Base-by-base conservation (phyloP, 2,888 invertebrate species). In the Xanthia togata region DNA sequence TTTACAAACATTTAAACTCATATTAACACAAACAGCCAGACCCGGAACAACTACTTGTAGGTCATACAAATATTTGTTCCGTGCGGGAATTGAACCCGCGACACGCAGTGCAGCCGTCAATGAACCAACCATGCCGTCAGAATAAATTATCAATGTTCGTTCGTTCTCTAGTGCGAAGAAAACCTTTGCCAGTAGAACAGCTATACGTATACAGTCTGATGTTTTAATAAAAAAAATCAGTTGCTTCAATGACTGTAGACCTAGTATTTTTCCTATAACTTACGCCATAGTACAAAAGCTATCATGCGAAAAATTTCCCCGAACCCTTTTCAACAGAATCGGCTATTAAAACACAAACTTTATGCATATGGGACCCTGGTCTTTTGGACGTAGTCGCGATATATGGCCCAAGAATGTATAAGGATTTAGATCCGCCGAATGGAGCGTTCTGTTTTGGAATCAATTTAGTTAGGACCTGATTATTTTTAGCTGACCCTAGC, bases 331-430 rank as follows among this genome's bases (percentile, higher is more conserved):
- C 92, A 92, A 90, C 90, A 87, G 87, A 92, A 93, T 93, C 92
- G 91, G 81, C 94, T 93, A 93, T 94, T 94, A 94, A 93, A 94
- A 94, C 91, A 90, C 86, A 89, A 91, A 91, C 90, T 92, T 93
- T 93, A 94, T 93, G 93, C 94, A 94, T 94, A 94, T 93, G 93
- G 93, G 91, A 76, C 85, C 90, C 89, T 86, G 86, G 88, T 90
- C 89, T 92, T 90, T 89, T 79, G 79, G 73, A 78, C 87, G 74
- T 55, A 83, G 85, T 86, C 67, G 78, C 75, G 82, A 84, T 86
- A 87, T 89, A 88, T 90, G 74, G 72, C 75, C 72, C 71, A 31
- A 71, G 60, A 81, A 80, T 79, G 74, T 79, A 76, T 81, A 68
- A 64, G 72, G 73, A 53, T 79, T 59, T 53, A 63, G 73, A 84